These are phyloP conservation scores for Cheiracanthium punctorium DNA, from an alignment of 2,888 invertebrate genomes.

Conservation along the genomic window DNA sequence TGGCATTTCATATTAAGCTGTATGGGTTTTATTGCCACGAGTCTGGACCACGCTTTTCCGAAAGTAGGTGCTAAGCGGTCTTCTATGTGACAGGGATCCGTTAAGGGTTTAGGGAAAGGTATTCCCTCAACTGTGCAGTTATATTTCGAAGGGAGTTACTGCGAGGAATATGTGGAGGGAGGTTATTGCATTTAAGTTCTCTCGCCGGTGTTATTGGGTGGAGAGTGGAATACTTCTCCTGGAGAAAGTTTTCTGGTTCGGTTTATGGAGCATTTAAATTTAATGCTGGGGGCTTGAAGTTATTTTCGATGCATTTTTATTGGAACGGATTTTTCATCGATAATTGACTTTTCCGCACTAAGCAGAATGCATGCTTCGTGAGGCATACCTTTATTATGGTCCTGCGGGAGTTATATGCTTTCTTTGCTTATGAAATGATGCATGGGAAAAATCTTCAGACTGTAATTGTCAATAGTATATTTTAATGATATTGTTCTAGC, in stretches of 20 bases:
- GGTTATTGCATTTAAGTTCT: slow-evolving; percentile 5
- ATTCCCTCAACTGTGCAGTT: slow-evolving; percentile 1
- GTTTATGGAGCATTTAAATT: neutral
- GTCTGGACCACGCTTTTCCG: neutral
- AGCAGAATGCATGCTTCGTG: neutral
- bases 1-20: slow-evolving; percentile 49
- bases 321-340: neutral
- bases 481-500: too few relatives aligned
- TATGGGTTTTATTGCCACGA: slow-evolving; percentile 58
- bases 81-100: slow-evolving; percentile 3
- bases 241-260: neutral
- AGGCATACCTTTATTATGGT: neutral
- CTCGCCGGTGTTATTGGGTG: neutral
- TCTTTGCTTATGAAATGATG: neutral
- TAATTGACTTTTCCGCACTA: neutral
- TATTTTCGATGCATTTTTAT: neutral
- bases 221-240: neutral
- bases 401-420: neutral
- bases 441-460: too few relatives aligned
- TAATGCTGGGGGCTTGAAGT: neutral
- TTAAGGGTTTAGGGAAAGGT: neutral
- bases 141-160: neutral
- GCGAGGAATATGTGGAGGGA: neutral
- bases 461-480: too few relatives aligned
- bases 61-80: slow-evolving; percentile 22